Evolutionary conservation across 1,140 invertebrate genomes (phyloP).

Genomic region (Zaprionus ghesquierei): DNA sequence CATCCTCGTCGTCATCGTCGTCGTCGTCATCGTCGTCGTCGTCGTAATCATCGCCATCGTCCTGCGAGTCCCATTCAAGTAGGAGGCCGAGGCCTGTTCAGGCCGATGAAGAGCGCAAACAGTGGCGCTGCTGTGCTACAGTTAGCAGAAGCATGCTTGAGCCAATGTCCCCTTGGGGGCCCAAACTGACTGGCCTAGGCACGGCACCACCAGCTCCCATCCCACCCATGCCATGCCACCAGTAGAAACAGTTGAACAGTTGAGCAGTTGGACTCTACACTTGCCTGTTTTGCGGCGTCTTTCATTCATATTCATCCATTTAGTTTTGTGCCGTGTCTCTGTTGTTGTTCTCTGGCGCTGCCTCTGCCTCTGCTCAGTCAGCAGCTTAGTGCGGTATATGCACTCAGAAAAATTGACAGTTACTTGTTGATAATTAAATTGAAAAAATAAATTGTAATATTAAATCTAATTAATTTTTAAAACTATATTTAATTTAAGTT

Average conservation of each 20-base stretch:
- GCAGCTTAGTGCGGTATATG: slow-evolving; percentile 17
- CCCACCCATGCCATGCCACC: background rate
- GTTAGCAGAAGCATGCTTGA: slow-evolving; percentile 71
- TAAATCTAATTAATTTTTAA: too few relatives aligned
- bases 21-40: background rate
- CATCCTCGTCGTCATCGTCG: background rate
- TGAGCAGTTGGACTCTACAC: slow-evolving; percentile 60
- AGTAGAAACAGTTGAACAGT: slow-evolving; percentile 18
- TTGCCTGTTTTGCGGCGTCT: slow-evolving; percentile 56
- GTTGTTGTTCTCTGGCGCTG: slow-evolving; percentile 1
- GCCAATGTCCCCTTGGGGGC: slow-evolving; percentile 71
- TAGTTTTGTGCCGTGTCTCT: slow-evolving; percentile 44
- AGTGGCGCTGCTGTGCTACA: slow-evolving; percentile 56
- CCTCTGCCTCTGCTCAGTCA: background rate
- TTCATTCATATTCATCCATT: slow-evolving; percentile 80
- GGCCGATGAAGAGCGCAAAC: slow-evolving; percentile 70
- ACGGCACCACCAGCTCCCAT: slow-evolving; percentile 6
- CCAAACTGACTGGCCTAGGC: slow-evolving; percentile 43
- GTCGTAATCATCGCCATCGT: background rate
- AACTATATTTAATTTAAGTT: too few relatives aligned
- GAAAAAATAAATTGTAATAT: too few relatives aligned
- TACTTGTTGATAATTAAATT: too few relatives aligned
- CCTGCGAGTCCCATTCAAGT: slow-evolving; percentile 63
- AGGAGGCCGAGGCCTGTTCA: slow-evolving; percentile 44
- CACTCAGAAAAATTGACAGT: too few relatives aligned